Evolutionary conservation across 2,113 vertebrate species (phyloP), one percentile per base, ranked within the genome.

Genomic region (Laticauda colubrina): DNA sequence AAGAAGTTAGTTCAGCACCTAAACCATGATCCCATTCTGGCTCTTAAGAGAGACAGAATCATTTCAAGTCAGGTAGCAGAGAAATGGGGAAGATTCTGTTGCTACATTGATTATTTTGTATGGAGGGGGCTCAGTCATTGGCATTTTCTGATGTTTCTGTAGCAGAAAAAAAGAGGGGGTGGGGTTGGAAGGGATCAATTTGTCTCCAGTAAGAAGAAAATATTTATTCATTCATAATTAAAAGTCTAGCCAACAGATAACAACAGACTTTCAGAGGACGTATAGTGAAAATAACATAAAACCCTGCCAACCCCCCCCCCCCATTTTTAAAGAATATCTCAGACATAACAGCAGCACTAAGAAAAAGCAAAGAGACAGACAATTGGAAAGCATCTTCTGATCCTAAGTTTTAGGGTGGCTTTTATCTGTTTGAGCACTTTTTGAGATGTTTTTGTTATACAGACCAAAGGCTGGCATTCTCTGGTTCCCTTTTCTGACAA

Each of bases 141-240:
- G 54, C n/a, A 91, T 94, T 95, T 61, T 87, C 88, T 87, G 81
- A 90, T 89, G 11, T 12, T 94, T 2, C 6, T 91, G 3, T 39
- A 86, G 43, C 18, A 57, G 94, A 94, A 94, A 90, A 21, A 88
- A 91, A 59, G 21, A 8, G 48, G 8, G 48, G 48, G 1, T 51
- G 48, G 57, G 23, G 57, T 55, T 57, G 45, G 88, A 94, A 94
- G 51, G 93, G 85, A 87, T n/a, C 3, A 85, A 34, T 0, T 0
- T 0, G 0, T 61, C 39, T 93, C 1, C 87, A 93, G 89, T 53
- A n/a, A 75, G 26, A 48, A 21, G 2, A 90, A 8, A 57, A 12
- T 75, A 23, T 85, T 95, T 91, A 89, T 61, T 88, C 92, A 87
- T 53, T 85, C 23, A 91, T 92, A 91, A 87, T 88, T 92, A 91